These are phyloP conservation scores for Leucoraja erinaceus DNA, from an alignment of 2,113 vertebrate species.

Conservation along the genomic window DNA sequence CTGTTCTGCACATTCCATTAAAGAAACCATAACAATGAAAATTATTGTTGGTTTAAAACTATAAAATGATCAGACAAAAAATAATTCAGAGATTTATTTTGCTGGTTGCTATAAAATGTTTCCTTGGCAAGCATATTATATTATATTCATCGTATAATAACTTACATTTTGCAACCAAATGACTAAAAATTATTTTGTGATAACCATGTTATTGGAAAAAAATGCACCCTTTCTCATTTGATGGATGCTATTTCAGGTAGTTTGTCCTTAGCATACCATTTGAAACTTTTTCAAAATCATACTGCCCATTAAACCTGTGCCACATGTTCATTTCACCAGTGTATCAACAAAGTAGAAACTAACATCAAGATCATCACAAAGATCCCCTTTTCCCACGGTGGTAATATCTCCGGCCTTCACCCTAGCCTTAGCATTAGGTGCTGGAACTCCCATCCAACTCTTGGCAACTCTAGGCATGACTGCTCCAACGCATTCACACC, in stretches of 20 bases:
- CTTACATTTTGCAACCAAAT: background rate
- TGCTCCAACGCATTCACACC: too few relatives aligned
- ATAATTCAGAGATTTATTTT: background rate
- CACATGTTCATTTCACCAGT: background rate
- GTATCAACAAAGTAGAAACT: background rate
- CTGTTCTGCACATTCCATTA: background rate
- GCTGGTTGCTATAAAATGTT: background rate
- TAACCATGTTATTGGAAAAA: background rate
- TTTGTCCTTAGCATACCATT: background rate
- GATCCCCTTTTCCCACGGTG: too few relatives aligned
- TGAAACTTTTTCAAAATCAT: background rate
- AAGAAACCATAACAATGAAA: background rate
- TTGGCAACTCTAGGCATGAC: too few relatives aligned
- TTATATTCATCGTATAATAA: background rate
- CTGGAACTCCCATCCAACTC: too few relatives aligned
- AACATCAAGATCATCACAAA: background rate
- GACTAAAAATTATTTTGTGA: background rate
- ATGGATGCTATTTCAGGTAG: background rate
- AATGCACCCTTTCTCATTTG: background rate
- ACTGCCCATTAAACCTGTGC: too few relatives aligned
- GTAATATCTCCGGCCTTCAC: too few relatives aligned
- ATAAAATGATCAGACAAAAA: background rate
- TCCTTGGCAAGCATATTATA: background rate
- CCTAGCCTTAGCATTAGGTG: too few relatives aligned
- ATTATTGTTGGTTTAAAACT: background rate